These are phyloP conservation scores for Lycocorax pyrrhopterus DNA, from an alignment of 2,113 vertebrate species.

Conservation along the genomic window DNA sequence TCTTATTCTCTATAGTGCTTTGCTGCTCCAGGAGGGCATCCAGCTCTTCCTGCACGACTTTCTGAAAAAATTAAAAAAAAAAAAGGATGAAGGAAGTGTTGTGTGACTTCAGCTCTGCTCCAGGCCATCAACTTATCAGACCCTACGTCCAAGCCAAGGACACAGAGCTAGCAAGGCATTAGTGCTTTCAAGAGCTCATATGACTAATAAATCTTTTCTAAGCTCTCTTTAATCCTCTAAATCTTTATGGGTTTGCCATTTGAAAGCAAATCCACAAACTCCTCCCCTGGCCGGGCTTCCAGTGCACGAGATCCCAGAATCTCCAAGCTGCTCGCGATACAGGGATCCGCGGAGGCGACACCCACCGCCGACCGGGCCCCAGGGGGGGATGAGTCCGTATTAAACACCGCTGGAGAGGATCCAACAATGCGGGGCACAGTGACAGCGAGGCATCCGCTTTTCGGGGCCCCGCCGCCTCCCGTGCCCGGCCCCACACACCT, in stretches of 20 bases:
- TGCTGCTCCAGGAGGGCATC: constrained; percentile 87
- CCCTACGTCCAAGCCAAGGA: neutral
- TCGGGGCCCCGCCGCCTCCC: neutral
- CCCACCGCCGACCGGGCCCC: rapidly evolving
- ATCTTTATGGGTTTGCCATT: neutral
- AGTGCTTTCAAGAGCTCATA: neutral
- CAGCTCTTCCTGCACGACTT: constrained; percentile 83
- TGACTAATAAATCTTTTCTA: neutral
- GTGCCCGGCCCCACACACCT: constrained; percentile 70
- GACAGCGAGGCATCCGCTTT: neutral
- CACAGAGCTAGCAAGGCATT: rapidly evolving
- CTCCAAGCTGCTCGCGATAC: neutral
- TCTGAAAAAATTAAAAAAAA: constrained; percentile 66
- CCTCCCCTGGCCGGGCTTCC: too few relatives aligned
- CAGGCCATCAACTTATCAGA: neutral
- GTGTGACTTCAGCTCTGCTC: neutral
- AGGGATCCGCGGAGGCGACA: too few relatives aligned
- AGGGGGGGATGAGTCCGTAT: too few relatives aligned
- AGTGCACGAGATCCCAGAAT: rapidly evolving
- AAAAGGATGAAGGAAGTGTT: neutral
- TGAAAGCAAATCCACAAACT: neutral
- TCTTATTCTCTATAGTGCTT: constrained; percentile 86
- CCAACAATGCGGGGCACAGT: rapidly evolving
- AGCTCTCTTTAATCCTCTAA: neutral
- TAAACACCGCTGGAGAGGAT: neutral